Conservation (phyloP, 2,888 invertebrate species). For the Synergus itoensis region DNA sequence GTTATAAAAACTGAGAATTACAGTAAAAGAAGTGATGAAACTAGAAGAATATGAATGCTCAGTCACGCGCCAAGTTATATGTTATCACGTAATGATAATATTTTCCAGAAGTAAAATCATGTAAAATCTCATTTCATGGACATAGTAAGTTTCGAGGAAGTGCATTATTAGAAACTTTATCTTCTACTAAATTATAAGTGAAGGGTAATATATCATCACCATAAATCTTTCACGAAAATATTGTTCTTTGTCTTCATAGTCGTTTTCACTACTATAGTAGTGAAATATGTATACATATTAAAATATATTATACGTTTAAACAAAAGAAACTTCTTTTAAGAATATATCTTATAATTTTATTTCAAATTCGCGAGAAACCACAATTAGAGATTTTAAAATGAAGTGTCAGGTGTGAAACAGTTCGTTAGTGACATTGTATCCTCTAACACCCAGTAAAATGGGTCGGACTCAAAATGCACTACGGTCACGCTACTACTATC, state of each 20-base stretch:
- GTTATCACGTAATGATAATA: slow-evolving; percentile 12
- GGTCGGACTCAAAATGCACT: slow-evolving; percentile 21
- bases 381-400: neutral
- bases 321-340: neutral
- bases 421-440: slow-evolving; percentile 26
- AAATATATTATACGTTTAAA: neutral
- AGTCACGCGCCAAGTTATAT: neutral
- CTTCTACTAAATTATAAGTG: neutral
- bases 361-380: too few species aligned
- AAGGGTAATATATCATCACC: neutral
- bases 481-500: slow-evolving; percentile 14
- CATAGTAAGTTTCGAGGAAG: neutral
- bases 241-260: neutral
- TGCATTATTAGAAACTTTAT: neutral
- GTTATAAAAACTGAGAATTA: neutral
- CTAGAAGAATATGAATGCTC: slow-evolving; percentile 8
- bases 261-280: neutral
- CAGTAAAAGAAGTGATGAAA: neutral
- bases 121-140: neutral
- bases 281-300: neutral
- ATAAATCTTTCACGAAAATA: neutral
- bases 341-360: too few species aligned
- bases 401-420: neutral
- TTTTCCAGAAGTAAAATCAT: neutral
- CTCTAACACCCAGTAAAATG: slow-evolving; percentile 8